Base-by-base conservation (phyloP, 2,888 invertebrate genomes). In the Trichogramma evanescens region DNA sequence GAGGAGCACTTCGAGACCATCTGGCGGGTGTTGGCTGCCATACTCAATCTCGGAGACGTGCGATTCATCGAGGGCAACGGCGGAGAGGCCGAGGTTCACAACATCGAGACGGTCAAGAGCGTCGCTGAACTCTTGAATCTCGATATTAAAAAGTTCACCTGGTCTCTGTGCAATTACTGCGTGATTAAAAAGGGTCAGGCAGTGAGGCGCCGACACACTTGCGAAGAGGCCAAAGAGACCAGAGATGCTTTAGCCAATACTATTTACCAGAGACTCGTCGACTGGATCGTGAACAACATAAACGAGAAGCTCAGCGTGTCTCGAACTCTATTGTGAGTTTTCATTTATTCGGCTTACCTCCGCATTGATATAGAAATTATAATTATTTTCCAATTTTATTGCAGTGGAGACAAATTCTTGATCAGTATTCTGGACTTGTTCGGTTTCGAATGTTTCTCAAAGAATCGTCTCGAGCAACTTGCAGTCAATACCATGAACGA, bases 401-500 rank as follows among this genome's bases (percentile, higher is more conserved):
- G 60, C 77, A 95, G 95, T 72, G 93, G 93, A 5, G 91, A 94
- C 69, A 87, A 87, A 71, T 88, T 88, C 72, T 86, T 88, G 51
- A 86, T 95, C 51, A 88, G 89, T 69, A 79, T 96, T 56, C 80
- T 94, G 70, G 96, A 96, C 74, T 86, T 93, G 79, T 94, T 89
- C 72, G 96, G 96, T 0, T 95, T 96, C 73, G 95, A 96, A 80
- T 94, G 94, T 74, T 93, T 89, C 75, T 86, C 87, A 68, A 83
- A 86, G 69, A 96, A 96, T 78, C 85, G 88, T 8, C 81, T 95
- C 65, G 92, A 95, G 69, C 95, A 95, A 75, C 81, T 96, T 6
- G 86, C 93, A 67, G 88, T 94, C 3, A 96, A 96, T 74, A 88
- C 89, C 1, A 83, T 91, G 61, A 96, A 95, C 74, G 95, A 96